Base-by-base conservation (phyloP, 1,140 invertebrate genomes). In the Drosophila albomicans region DNA sequence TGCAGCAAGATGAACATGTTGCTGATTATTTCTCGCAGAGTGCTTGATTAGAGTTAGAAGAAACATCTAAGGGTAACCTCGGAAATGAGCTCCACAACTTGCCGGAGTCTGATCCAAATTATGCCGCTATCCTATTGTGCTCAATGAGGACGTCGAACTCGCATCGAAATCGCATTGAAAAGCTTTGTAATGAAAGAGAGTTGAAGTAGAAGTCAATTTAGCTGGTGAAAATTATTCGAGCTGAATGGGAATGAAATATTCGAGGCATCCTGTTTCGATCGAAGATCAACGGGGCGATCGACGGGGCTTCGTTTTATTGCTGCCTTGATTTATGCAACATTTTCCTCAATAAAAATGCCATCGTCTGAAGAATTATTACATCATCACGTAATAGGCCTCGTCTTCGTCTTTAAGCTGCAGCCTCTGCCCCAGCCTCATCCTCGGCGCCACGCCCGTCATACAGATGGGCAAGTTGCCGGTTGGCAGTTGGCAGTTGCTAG, bases 321-420 rank as follows among this genome's bases (percentile, higher is more conserved):
- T 73, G 79, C 84, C 85, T 88, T 88, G 84, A 88, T 88, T 88
- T 88, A 88, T 88, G 84, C 84, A 88, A 89, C 85, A 81, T 84
- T 84, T 88, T 80, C 74, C 81, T 70, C 85, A 88, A 88, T 88
- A 84, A 88, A 88, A 88, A 72, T 88, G 84, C 85, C 84, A 88
- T 73, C 74, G 65, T 84, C 74, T 67, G 52, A 89, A 88, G 85
- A 88, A 88, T 84, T 88, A 88, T 88, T 88, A 88, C 84, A 88
- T 88, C 84, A 88, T 88, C 84, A 88, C 80, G 74, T 88, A 88
- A 88, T 84, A 73, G 84, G 81, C 80, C 72, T 77, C 52, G 52
- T 54, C 69, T 63, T 59, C 32, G 32, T 38, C 7, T 38, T 10
- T 32, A 32, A 32, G 32, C 32, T 32, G 32, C 32, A 20, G 30